A percentile compares a stretch with the other conserved stretches of the same genome.
These are phyloP conservation scores for Rhinopomastus cyanomelas DNA, from an alignment of 2,113 vertebrate species.

Conservation along the genomic window DNA sequence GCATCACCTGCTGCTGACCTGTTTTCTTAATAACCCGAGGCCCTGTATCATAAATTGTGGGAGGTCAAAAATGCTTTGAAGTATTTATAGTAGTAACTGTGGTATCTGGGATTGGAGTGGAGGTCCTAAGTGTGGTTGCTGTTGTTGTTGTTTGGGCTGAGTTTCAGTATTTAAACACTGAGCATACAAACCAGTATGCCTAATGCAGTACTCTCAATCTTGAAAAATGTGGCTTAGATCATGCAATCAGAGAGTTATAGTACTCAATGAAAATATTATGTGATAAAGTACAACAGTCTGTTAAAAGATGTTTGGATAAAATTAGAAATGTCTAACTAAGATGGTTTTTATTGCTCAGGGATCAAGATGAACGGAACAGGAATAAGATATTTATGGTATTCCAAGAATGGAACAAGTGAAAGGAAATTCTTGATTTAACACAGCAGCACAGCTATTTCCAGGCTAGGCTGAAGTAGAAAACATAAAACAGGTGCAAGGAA, in stretches of 20 bases:
- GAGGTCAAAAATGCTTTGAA: too few relatives aligned
- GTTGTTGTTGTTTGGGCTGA: not conserved
- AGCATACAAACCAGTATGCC: not conserved
- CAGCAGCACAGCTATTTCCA: conserved; percentile 2
- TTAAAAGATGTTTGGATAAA: conserved; percentile 43
- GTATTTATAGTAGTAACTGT: too few relatives aligned
- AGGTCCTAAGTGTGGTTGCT: too few relatives aligned
- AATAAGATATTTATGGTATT: conserved; percentile 23
- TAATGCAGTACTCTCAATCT: not conserved
- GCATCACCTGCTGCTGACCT: too few relatives aligned
- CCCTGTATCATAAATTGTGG: too few relatives aligned
- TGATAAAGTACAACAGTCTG: conserved; percentile 1
- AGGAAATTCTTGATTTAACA: conserved; percentile 38
- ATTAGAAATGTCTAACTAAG: conserved; percentile 43
- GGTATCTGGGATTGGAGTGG: too few relatives aligned
- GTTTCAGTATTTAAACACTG: conserved; percentile 7
- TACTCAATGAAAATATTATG: conserved; percentile 21
- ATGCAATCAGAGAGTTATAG: conserved; percentile 1
- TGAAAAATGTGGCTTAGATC: conserved; percentile 14
- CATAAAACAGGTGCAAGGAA: not conserved
- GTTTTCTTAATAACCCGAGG: too few relatives aligned
- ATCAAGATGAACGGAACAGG: conserved; percentile 31
- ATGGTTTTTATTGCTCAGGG: conserved; percentile 26
- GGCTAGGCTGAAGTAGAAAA: not conserved
- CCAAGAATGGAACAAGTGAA: conserved; percentile 32